Evolutionary conservation across 2,888 invertebrate species (phyloP).

Genomic region (Luffia ferchaultella): DNA sequence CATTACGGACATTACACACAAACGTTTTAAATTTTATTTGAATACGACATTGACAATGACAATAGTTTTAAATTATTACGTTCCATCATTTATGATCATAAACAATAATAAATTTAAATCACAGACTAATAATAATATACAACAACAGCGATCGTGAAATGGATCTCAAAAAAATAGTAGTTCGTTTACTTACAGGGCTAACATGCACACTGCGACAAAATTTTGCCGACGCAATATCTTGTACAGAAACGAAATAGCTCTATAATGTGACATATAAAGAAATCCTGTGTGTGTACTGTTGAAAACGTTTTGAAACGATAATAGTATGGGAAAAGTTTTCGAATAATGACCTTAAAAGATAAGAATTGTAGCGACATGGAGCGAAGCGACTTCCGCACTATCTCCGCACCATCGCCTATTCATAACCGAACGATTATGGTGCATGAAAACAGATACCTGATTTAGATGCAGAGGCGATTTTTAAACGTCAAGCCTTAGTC

Average conservation of each 20-base stretch:
- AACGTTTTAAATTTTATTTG: background rate
- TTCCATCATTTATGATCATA: background rate
- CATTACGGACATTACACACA: no score
- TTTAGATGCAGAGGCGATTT: no score
- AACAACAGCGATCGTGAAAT: no score
- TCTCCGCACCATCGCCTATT: background rate
- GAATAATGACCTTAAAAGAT: background rate
- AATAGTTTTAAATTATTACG: background rate
- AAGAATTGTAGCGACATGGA: background rate
- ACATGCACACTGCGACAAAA: background rate
- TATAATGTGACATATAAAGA: background rate
- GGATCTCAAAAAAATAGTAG: background rate
- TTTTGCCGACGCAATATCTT: background rate
- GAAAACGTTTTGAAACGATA: no score
- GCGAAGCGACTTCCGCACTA: background rate
- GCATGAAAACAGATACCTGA: no score
- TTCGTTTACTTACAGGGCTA: background rate
- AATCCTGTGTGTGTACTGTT: background rate
- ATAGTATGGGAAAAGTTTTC: no score
- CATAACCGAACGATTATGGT: background rate
- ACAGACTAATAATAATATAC: background rate
- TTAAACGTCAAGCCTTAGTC: no score
- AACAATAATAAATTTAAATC: background rate
- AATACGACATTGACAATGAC: background rate
- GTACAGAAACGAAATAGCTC: background rate